phyloP scores from a whole-genome alignment of 2,113 vertebrate genomes.

The Rhinolophus ferrumequinum region DNA sequence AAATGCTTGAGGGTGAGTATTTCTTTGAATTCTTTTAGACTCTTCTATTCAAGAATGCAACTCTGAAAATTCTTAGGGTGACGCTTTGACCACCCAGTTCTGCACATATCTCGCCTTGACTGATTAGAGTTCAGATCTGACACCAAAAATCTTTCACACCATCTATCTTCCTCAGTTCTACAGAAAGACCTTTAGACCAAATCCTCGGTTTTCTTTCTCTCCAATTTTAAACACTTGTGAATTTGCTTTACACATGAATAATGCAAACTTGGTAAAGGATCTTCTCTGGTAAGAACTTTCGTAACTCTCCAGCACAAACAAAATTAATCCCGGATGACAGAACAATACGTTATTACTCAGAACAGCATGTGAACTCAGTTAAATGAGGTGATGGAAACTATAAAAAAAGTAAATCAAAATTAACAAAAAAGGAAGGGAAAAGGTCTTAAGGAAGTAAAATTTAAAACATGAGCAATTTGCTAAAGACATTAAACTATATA shows the following conservation, averaged over 20 bases:
- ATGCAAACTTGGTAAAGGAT: neutral
- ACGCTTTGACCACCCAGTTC: neutral
- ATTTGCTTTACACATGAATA: constrained; percentile 28
- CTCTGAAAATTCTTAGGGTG: constrained; percentile 32
- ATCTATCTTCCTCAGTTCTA: neutral
- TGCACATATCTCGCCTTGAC: neutral
- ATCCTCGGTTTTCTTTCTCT: constrained; percentile 40
- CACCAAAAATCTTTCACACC: neutral
- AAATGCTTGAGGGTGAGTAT: constrained; percentile 30
- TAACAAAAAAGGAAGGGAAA: neutral
- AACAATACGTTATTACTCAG: neutral
- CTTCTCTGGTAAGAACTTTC: neutral
- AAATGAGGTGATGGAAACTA: constrained; percentile 1
- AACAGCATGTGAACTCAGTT: constrained; percentile 28
- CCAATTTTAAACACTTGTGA: neutral
- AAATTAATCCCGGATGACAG: constrained; percentile 21
- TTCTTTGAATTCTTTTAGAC: neutral
- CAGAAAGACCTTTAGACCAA: neutral
- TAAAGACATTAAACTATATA: neutral
- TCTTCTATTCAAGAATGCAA: neutral
- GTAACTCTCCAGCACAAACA: neutral
- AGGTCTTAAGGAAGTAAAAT: neutral
- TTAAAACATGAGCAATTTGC: neutral
- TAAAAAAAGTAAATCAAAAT: neutral
- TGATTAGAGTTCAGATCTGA: constrained; percentile 36